A percentile compares a stretch with the other conserved stretches of the same genome.
Evolutionary conservation across 2,797 vertebrate species (phyloP).

Genomic region (Fringilla coelebs): DNA sequence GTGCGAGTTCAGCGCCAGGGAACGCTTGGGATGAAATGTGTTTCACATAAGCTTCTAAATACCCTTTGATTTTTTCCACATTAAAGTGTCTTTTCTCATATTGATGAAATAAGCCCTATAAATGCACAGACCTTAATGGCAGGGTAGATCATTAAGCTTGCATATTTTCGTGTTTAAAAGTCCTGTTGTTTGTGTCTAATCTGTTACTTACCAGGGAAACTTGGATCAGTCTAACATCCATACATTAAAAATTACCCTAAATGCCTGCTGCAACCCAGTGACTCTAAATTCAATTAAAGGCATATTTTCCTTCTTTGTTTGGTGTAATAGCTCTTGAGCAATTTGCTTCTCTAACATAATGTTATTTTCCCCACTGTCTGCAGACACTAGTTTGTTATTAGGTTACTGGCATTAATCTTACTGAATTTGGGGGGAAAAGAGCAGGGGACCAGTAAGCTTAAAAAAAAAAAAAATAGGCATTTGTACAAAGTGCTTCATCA

Average conservation of each 20-base stretch:
- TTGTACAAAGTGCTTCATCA: background rate
- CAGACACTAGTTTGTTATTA: background rate
- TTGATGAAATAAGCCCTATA: slow-evolving; percentile 24
- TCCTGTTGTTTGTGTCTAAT: slow-evolving; percentile 15
- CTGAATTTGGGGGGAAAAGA: background rate
- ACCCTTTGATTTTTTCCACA: slow-evolving; percentile 22
- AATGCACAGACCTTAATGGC: slow-evolving; percentile 20
- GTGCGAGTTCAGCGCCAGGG: background rate
- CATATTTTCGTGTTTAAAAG: slow-evolving; percentile 20
- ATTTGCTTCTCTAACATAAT: slow-evolving; percentile 28
- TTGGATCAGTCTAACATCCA: slow-evolving; percentile 4
- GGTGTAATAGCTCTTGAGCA: slow-evolving; percentile 33
- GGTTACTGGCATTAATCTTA: background rate
- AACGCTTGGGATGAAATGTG: background rate
- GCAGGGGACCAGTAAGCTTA: background rate
- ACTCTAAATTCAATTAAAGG: slow-evolving; percentile 38
- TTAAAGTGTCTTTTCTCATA: background rate
- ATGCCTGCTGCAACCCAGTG: background rate
- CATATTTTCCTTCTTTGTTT: slow-evolving; percentile 18
- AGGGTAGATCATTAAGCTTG: slow-evolving; percentile 12
- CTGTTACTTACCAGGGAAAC: slow-evolving; percentile 23
- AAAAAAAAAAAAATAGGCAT: background rate
- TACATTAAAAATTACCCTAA: slow-evolving; percentile 50
- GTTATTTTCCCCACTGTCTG: background rate
- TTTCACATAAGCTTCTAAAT: slow-evolving; percentile 16